These are phyloP conservation scores for Myocastor coypus DNA, from an alignment of 2,113 vertebrate genomes.

Conservation along the genomic window DNA sequence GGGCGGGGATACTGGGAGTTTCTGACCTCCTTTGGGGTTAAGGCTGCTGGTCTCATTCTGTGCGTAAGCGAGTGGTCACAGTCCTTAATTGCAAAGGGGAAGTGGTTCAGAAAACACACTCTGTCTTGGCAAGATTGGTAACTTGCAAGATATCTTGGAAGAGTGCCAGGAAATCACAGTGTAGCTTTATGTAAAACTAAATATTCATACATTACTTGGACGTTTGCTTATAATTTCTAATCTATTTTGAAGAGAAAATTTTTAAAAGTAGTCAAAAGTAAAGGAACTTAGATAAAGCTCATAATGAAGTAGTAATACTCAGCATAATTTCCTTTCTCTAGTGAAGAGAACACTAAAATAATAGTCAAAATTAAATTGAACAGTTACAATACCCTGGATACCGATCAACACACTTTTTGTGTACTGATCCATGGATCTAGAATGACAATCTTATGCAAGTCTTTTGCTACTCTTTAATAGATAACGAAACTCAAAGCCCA, in stretches of 20 bases:
- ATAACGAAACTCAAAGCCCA: neutral
- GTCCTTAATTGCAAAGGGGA: slow-evolving; percentile 90
- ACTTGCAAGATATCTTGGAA: slow-evolving; percentile 86
- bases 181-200: slow-evolving; percentile 79
- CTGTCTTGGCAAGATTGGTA: slow-evolving; percentile 85
- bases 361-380: neutral
- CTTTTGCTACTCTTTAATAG: neutral
- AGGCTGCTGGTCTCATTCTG: slow-evolving; percentile 87
- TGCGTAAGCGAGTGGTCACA: slow-evolving; percentile 91
- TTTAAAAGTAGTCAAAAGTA: slow-evolving; percentile 5
- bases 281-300: neutral
- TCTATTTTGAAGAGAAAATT: slow-evolving; percentile 33
- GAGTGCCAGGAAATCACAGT: slow-evolving; percentile 84
- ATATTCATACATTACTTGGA: slow-evolving; percentile 52
- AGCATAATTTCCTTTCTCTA: neutral
- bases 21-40: slow-evolving; percentile 90
- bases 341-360: neutral
- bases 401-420: neutral
- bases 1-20: slow-evolving; percentile 87
- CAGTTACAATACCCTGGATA: neutral
- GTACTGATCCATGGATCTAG: neutral
- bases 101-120: slow-evolving; percentile 90
- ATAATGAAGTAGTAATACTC: neutral
- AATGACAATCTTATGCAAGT: neutral
- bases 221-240: slow-evolving; percentile 76